A percentile compares a stretch with the other conserved stretches of the same genome.
Evolutionary conservation across 2,888 invertebrate species (phyloP).

Genomic region (Venusia cambrica): DNA sequence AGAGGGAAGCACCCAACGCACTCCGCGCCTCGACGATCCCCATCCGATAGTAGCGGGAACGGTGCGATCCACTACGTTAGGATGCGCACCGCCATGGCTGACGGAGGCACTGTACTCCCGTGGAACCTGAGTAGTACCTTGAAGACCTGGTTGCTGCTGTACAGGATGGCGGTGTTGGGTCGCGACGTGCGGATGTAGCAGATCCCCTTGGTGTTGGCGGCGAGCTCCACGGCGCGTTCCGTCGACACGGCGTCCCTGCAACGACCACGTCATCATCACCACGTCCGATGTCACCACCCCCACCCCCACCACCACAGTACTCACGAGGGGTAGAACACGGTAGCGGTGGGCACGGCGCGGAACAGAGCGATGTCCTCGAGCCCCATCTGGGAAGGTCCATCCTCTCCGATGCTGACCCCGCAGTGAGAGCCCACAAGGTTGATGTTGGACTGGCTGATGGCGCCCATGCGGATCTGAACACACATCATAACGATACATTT

Average conservation of each 20-base stretch:
- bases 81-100: too few species aligned
- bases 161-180: constrained; percentile 93
- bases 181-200: constrained; percentile 98
- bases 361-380: constrained; percentile 99
- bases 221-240: constrained; percentile 96
- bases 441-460: constrained; percentile 98
- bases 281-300: too few species aligned
- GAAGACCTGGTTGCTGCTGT: constrained; percentile 91
- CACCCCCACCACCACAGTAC: constrained; percentile 97
- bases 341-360: constrained; percentile 90
- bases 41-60: too few species aligned
- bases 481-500: too few species aligned
- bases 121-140: too few species aligned
- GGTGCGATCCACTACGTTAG: too few species aligned
- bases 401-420: constrained; percentile 99
- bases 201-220: constrained; percentile 96
- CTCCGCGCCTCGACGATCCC: too few species aligned
- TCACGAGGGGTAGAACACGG: constrained; percentile 86
- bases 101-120: too few species aligned
- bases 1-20: too few species aligned
- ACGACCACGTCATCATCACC: too few species aligned
- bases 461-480: constrained; percentile 98
- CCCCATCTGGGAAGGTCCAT: constrained; percentile 99
- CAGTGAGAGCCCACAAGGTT: constrained; percentile 99
- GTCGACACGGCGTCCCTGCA: constrained; percentile 94